phyloP scores from a whole-genome alignment of 2,113 vertebrate species.

The Sylvilagus bachmani region DNA sequence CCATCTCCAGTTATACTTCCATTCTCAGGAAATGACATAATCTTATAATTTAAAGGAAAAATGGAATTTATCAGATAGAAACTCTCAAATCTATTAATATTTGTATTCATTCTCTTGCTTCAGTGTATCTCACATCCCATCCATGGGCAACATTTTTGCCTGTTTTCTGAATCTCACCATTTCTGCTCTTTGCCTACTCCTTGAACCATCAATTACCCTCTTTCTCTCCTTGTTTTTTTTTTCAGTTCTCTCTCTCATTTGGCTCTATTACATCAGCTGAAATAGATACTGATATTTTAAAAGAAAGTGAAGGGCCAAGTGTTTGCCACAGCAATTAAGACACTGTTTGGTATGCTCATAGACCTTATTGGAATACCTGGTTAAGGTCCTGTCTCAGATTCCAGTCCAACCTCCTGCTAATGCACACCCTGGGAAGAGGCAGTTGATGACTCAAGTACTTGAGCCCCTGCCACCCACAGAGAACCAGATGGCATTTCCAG shows the following conservation, averaged over 20 bases:
- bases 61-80: background rate
- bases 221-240: background rate
- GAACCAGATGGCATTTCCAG: no score
- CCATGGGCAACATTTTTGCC: background rate
- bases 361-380: no score
- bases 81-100: background rate
- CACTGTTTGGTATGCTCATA: no score
- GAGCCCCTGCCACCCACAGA: no score
- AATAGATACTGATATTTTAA: slow-evolving; percentile 15
- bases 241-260: background rate
- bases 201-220: background rate
- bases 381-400: no score
- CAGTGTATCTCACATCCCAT: background rate
- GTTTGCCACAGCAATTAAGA: no score
- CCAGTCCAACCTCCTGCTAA: no score
- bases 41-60: slow-evolving; percentile 39
- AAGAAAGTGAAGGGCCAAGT: background rate
- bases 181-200: background rate
- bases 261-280: background rate
- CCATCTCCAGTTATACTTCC: background rate
- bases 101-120: background rate
- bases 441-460: no score
- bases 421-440: no score
- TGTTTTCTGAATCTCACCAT: background rate
- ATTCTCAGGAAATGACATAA: slow-evolving; percentile 29